Conservation (phyloP, 2,113 vertebrate genomes). For the Shinisaurus crocodilurus region DNA sequence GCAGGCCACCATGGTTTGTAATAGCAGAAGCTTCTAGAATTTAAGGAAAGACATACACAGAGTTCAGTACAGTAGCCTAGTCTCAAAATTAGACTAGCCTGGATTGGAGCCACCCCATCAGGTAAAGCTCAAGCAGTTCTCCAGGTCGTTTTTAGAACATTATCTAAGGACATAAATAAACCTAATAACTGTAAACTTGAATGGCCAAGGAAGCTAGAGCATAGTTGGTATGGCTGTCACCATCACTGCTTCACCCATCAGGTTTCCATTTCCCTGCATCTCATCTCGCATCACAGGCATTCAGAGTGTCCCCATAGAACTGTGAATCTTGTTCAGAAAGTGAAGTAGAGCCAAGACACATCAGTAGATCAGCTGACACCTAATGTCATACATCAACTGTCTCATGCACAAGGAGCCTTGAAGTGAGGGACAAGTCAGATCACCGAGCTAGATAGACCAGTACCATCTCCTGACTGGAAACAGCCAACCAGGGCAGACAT, state of each 20-base stretch:
- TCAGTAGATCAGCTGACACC: neutral
- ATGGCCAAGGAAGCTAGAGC: neutral
- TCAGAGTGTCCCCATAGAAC: neutral
- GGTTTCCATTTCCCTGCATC: neutral
- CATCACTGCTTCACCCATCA: neutral
- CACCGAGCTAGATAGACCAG: too few species aligned
- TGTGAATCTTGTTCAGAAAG: neutral
- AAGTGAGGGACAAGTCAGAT: neutral
- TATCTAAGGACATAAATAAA: neutral
- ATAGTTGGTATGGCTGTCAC: neutral
- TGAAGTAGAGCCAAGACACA: neutral
- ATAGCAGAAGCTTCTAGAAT: neutral
- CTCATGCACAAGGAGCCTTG: neutral
- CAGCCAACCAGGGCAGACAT: too few species aligned
- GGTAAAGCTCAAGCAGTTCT: neutral
- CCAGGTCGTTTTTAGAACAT: neutral
- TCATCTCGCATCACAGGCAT: neutral
- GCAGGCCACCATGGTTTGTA: neutral
- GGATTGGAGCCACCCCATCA: neutral
- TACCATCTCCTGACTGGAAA: too few species aligned
- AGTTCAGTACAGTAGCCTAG: neutral
- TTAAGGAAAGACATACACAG: neutral
- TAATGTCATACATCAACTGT: neutral
- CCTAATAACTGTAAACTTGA: neutral
- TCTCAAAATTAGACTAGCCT: neutral